A percentile compares a stretch with the other conserved stretches of the same genome.
Conservation (phyloP, 2,113 vertebrate species). For the Erythrolamprus reginae region DNA sequence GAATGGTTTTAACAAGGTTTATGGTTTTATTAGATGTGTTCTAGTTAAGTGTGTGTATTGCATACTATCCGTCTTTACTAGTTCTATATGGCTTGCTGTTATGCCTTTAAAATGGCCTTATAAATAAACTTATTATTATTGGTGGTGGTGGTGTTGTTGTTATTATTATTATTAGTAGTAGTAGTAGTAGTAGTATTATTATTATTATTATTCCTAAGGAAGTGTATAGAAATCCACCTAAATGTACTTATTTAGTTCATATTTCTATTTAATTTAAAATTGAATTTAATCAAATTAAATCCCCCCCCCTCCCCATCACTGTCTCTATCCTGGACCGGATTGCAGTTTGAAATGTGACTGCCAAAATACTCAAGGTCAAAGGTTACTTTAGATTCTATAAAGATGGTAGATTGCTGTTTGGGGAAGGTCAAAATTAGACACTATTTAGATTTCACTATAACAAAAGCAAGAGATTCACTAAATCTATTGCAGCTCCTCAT, state of each 20-base stretch:
- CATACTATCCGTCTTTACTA: too few relatives aligned
- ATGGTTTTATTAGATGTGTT: too few relatives aligned
- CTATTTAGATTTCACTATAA: not conserved
- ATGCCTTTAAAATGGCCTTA: too few relatives aligned
- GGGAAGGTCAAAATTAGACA: not conserved
- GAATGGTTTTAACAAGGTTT: too few relatives aligned
- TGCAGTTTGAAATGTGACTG: not conserved
- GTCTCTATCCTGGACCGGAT: not conserved
- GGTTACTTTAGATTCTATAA: not conserved
- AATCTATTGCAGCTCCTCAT: too few relatives aligned
- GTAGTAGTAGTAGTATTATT: too few relatives aligned
- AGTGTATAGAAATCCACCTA: not conserved
- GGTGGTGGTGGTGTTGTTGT: too few relatives aligned
- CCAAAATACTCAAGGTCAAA: not conserved
- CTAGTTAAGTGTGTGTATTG: too few relatives aligned
- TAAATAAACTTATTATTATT: too few relatives aligned
- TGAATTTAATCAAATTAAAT: not conserved
- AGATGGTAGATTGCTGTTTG: not conserved
- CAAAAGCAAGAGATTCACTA: not conserved
- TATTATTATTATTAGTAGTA: too few relatives aligned
- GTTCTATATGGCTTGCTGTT: too few relatives aligned
- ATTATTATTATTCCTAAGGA: too few relatives aligned
- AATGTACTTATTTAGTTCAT: not conserved
- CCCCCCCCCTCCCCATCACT: not conserved
- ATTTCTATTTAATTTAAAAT: not conserved